Percentiles rank a stretch among this genome's conserved stretches.
phyloP scores from a whole-genome alignment of 2,113 vertebrate species.

The Probosciger aterrimus region DNA sequence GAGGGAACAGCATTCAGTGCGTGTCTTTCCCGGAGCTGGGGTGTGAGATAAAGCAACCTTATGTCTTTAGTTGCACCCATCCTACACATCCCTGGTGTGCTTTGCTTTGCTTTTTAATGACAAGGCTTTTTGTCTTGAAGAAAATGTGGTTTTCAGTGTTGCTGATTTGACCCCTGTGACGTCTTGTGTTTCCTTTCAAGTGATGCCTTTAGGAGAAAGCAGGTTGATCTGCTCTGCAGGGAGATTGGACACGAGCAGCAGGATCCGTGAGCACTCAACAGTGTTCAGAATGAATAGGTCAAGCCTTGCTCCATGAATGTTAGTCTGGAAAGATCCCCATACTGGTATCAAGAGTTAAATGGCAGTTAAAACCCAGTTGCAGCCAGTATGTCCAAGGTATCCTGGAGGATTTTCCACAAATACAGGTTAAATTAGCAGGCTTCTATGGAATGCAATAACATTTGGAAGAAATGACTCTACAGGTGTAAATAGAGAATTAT shows the following conservation, averaged over 20 bases:
- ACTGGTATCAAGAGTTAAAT: neutral
- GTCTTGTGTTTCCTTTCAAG: neutral
- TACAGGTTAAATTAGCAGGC: neutral
- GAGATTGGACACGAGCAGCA: neutral
- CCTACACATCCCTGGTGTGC: neutral
- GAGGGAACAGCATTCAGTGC: neutral
- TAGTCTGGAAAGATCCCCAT: neutral
- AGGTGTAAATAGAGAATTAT: accelerated
- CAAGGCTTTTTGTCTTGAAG: neutral
- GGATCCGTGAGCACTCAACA: neutral
- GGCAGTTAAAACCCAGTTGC: neutral
- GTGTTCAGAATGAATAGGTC: accelerated
- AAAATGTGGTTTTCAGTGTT: accelerated
- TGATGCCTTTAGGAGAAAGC: neutral
- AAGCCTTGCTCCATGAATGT: accelerated
- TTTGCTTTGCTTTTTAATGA: neutral
- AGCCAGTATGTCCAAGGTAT: neutral
- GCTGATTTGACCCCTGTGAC: neutral
- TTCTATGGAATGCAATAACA: accelerated
- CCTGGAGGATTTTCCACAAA: neutral
- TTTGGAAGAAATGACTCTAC: neutral
- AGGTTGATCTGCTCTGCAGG: neutral
- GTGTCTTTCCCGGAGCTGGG: neutral
- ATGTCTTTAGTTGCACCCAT: accelerated
- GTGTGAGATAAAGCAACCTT: neutral